Conservation (phyloP, 2,888 invertebrate species). For the Gari tellinella region DNA sequence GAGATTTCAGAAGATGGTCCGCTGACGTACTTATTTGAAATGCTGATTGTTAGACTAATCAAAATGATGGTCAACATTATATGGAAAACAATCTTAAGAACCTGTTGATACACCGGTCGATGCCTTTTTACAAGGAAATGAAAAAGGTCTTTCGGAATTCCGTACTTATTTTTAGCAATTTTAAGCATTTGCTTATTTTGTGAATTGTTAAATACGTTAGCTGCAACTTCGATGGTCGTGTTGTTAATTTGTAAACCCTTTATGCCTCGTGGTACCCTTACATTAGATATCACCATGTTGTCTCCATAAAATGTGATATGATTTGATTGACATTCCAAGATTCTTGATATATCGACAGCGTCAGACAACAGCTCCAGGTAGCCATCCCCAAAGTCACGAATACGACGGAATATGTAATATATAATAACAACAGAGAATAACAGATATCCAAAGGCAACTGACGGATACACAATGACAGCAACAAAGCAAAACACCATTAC, state of each 20-base stretch:
- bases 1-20: slow-evolving; percentile 41
- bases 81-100: slow-evolving; percentile 33
- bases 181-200: neutral
- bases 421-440: slow-evolving; percentile 44
- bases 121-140: slow-evolving; percentile 21
- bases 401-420: slow-evolving; percentile 39
- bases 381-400: slow-evolving; percentile 32
- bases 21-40: slow-evolving; percentile 13
- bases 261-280: slow-evolving; percentile 9
- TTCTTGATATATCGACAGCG: slow-evolving; percentile 32
- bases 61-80: slow-evolving; percentile 22
- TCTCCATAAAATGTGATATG: slow-evolving; percentile 13
- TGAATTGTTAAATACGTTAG: slow-evolving; percentile 4
- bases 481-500: slow-evolving; percentile 42
- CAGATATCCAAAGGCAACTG: slow-evolving; percentile 41
- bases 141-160: slow-evolving; percentile 43
- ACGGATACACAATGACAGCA: slow-evolving; percentile 43
- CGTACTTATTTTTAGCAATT: slow-evolving; percentile 23
- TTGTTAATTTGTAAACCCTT: slow-evolving; percentile 17
- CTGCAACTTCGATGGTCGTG: slow-evolving; percentile 15
- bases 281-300: slow-evolving; percentile 27
- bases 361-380: slow-evolving; percentile 42
- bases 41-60: slow-evolving; percentile 26
- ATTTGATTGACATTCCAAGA: slow-evolving; percentile 22
- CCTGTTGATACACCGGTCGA: slow-evolving; percentile 38